Evolutionary conservation across 2,888 invertebrate genomes (phyloP), one percentile per base, ranked within the genome.

Genomic region (Boloria selene): DNA sequence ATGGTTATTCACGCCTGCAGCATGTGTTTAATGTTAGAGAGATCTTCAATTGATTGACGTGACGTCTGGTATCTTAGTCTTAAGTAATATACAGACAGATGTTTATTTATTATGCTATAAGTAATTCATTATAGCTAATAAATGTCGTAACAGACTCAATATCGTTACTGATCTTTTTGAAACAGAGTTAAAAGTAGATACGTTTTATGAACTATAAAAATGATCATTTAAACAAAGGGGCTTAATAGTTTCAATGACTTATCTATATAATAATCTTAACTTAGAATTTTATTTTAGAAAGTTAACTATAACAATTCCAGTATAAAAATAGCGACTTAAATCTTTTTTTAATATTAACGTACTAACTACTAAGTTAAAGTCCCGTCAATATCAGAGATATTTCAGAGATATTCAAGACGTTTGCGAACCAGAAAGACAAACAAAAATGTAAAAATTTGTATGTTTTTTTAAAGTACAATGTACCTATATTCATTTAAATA

Each of bases 41-140:
- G 80, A 84, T 81, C 84, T 86, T 83, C 82, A 86, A 83, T 83
- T 90, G 91, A 91, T 88, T 89, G 90, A 90, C 90, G 84, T 81
- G 80, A 77, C 79, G 84, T 85, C 85, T 87, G 87, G 82, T 82
- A 82, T 80, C 78, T 77, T 65, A 69, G 70, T 72, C 73, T 75
- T 73, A 72, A 75, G 76, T 74, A 75, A 71, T 65, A 71, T 66
- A 74, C 74, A 69, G 74, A 73, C 76, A 76, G 74, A 73, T 76
- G 75, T 74, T 76, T 74, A 70, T 74, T 73, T 75, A 75, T 72
- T 72, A 71, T 73, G 71, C 72, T 68, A 75, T 75, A 70, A 74
- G 75, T 76, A 73, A 71, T 74, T 72, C 73, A 73, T 76, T 76
- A 75, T 70, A 68, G 70, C 72, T 70, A 74, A 74, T 74, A 72